These are phyloP conservation scores for Drosophila sp. DNA, from an alignment of 1,140 invertebrate species.

Conservation along the genomic window DNA sequence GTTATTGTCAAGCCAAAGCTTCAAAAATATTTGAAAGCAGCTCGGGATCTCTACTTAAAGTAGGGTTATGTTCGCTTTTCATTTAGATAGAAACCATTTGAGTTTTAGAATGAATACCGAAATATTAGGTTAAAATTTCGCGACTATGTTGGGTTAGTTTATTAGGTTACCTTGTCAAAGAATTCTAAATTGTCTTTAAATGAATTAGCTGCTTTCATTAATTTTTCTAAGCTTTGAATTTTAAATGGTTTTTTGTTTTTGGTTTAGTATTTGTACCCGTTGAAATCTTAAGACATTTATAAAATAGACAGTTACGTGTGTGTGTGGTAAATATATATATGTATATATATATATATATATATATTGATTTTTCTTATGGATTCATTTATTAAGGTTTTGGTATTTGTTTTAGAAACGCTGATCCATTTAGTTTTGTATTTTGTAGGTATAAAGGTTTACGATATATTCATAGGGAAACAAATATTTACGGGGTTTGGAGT, in stretches of 20 bases:
- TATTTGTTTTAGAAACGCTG: slow-evolving; percentile 62
- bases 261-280: slow-evolving; percentile 14
- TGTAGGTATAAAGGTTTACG: slow-evolving; percentile 35
- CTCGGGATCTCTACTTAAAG: slow-evolving; percentile 2
- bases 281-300: slow-evolving; percentile 58
- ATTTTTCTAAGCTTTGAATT: neutral
- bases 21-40: slow-evolving; percentile 4
- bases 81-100: slow-evolving; percentile 17
- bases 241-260: neutral
- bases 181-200: neutral
- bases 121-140: neutral
- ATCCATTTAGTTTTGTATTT: slow-evolving; percentile 56
- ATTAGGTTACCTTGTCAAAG: neutral
- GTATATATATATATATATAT: slow-evolving; percentile 43
- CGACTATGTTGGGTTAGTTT: neutral
- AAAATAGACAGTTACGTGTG: slow-evolving; percentile 58
- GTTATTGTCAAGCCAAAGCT: slow-evolving; percentile 32
- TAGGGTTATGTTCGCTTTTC: neutral
- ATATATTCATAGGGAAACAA: neutral
- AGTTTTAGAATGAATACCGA: neutral
- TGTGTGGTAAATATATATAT: slow-evolving; percentile 29
- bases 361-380: slow-evolving; percentile 55
- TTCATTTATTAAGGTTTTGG: slow-evolving; percentile 14
- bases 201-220: slow-evolving; percentile 16
- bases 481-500: neutral